A percentile compares a stretch with the other conserved stretches of the same genome.
phyloP scores from a whole-genome alignment of 2,797 vertebrate genomes.

The Platalea minor region DNA sequence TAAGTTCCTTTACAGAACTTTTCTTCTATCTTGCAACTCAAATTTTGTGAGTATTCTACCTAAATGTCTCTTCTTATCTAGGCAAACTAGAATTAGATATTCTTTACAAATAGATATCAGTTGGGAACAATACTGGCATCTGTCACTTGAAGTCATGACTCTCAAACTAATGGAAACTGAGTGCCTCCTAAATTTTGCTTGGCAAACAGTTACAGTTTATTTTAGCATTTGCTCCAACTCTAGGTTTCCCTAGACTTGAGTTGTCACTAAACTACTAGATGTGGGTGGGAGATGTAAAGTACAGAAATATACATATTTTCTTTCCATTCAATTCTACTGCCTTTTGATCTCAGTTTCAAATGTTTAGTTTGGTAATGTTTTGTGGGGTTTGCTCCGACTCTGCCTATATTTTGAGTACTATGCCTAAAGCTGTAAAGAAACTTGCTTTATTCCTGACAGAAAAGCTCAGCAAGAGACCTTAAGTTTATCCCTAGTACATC shows the following conservation, averaged over 20 bases:
- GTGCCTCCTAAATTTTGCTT: background rate
- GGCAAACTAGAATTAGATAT: background rate
- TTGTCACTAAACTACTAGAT: background rate
- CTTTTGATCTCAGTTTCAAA: background rate
- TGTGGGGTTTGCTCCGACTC: background rate
- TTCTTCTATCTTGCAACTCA: background rate
- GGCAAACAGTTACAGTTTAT: background rate
- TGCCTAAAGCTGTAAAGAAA: background rate
- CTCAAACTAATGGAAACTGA: background rate
- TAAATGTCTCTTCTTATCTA: background rate
- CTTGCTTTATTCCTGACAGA: background rate
- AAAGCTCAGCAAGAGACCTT: background rate
- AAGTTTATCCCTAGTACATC: background rate
- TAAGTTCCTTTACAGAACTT: background rate
- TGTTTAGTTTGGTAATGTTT: background rate
- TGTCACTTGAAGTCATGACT: background rate
- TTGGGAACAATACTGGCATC: background rate
- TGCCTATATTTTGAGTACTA: background rate
- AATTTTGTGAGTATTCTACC: background rate
- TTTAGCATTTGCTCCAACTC: background rate
- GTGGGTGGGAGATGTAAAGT: background rate
- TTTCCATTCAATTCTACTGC: background rate
- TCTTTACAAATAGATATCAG: background rate
- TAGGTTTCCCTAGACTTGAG: background rate
- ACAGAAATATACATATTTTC: accelerated